These are phyloP conservation scores for Xestia rhomboidea DNA, from an alignment of 2,888 invertebrate species.

Conservation along the genomic window DNA sequence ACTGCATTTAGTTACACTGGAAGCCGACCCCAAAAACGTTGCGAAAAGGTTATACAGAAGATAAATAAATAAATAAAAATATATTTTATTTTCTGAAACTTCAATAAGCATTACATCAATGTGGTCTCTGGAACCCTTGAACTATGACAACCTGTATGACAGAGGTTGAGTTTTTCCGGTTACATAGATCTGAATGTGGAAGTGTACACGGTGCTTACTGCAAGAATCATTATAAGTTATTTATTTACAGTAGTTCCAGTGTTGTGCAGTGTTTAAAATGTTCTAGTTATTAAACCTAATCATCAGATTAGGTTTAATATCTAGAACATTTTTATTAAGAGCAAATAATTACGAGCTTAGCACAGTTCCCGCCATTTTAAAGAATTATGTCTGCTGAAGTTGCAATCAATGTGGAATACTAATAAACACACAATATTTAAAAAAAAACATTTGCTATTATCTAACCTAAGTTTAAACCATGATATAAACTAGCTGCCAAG, in stretches of 20 bases:
- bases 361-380: neutral
- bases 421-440: constrained; percentile 8
- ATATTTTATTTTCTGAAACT: too few relatives aligned
- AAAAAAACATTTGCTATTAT: constrained; percentile 16
- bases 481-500: constrained; percentile 56
- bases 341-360: neutral
- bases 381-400: neutral
- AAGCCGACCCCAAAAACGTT: neutral
- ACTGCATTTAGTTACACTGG: neutral
- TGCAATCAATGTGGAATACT: neutral
- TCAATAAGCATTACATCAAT: too few relatives aligned
- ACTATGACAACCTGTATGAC: too few relatives aligned
- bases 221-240: too few relatives aligned
- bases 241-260: too few relatives aligned
- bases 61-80: too few relatives aligned
- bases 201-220: too few relatives aligned
- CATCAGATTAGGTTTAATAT: neutral
- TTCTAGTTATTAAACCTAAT: too few relatives aligned
- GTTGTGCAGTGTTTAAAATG: too few relatives aligned
- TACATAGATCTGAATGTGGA: too few relatives aligned
- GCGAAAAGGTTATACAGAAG: neutral
- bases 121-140: too few relatives aligned
- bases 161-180: too few relatives aligned
- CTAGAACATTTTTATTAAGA: neutral
- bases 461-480: constrained; percentile 27